Conservation (phyloP, 2,797 vertebrate species). For the Pristis pectinata region DNA sequence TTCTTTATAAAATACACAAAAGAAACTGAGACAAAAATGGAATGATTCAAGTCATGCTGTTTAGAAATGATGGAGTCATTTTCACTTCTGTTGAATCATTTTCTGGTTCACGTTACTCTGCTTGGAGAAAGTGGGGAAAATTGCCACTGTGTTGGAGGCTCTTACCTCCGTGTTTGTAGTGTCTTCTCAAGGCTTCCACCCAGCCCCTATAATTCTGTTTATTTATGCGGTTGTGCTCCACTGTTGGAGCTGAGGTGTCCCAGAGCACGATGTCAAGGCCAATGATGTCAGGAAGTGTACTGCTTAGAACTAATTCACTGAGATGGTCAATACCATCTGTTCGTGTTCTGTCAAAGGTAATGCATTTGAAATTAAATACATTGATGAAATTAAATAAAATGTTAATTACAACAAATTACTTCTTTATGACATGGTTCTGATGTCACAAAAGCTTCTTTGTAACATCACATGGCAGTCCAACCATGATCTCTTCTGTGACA, state of each 20-base stretch:
- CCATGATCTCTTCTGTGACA: neutral
- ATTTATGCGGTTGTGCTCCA: neutral
- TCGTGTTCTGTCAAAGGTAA: neutral
- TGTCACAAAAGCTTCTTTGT: constrained; percentile 17
- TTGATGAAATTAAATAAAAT: neutral
- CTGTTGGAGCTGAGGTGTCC: neutral
- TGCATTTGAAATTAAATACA: neutral
- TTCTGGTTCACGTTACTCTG: neutral
- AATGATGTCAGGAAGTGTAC: neutral
- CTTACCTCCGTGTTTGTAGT: constrained; percentile 35
- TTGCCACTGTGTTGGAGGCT: neutral
- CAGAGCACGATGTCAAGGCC: neutral
- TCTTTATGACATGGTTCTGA: constrained; percentile 21
- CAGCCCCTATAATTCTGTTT: neutral
- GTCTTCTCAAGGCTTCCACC: neutral
- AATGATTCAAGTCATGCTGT: neutral
- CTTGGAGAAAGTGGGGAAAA: neutral
- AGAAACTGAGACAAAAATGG: neutral
- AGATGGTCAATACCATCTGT: neutral
- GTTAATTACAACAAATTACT: neutral
- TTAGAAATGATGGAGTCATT: neutral
- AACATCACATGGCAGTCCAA: neutral
- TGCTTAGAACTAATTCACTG: neutral
- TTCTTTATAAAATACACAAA: neutral
- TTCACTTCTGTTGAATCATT: neutral